These are phyloP conservation scores for Neomonachus schauinslandi DNA, from an alignment of 2,113 vertebrate genomes.

Conservation along the genomic window DNA sequence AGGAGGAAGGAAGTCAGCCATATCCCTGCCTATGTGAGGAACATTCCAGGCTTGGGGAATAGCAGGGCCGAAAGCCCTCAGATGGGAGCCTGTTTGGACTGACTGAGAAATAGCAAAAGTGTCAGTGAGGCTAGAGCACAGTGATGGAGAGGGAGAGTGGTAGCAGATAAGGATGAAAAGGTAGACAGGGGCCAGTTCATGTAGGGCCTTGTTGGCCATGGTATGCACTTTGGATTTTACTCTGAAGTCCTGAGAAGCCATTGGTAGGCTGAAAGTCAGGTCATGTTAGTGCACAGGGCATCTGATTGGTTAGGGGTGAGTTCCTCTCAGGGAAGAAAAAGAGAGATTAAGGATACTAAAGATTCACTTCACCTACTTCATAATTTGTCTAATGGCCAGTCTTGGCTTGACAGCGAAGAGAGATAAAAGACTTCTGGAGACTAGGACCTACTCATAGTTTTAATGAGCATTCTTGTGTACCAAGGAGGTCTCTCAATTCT, in stretches of 20 bases:
- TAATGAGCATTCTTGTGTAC: neutral
- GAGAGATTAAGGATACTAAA: neutral
- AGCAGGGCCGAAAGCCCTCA: neutral
- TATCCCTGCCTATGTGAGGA: neutral
- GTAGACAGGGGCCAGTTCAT: neutral
- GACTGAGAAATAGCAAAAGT: neutral
- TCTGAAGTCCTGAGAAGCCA: neutral
- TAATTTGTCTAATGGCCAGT: neutral
- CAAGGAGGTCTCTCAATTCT: neutral
- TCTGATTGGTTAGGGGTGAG: neutral
- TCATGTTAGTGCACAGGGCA: neutral
- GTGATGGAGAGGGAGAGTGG: neutral
- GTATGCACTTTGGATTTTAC: neutral
- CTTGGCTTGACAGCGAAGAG: slow-evolving; percentile 4
- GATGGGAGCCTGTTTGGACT: neutral
- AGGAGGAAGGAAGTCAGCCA: neutral
- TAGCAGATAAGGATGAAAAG: neutral
- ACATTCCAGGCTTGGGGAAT: neutral
- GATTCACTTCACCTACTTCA: slow-evolving; percentile 39
- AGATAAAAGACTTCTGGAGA: neutral
- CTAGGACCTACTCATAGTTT: neutral
- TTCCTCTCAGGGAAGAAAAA: slow-evolving; percentile 10
- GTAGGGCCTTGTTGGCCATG: neutral
- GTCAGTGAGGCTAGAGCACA: neutral
- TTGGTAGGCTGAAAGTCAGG: neutral